A percentile compares a stretch with the other conserved stretches of the same genome.
Conservation (phyloP, 2,113 vertebrate genomes). For the Cololabis saira region DNA sequence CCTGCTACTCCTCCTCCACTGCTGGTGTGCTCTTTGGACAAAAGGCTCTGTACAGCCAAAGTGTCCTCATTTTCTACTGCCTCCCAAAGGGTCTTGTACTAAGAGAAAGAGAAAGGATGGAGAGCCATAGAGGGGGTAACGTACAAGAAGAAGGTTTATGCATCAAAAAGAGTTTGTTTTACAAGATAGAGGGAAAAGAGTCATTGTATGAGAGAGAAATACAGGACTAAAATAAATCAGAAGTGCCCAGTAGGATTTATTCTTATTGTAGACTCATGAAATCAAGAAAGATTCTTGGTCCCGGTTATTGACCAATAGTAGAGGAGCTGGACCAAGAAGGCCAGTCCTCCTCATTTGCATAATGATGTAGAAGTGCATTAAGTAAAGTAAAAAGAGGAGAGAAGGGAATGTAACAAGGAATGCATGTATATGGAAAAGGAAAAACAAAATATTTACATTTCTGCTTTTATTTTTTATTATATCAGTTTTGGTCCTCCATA, state of each 20-base stretch:
- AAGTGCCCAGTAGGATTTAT: constrained; percentile 17
- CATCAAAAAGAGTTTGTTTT: constrained; percentile 24
- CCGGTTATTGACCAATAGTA: too few relatives aligned
- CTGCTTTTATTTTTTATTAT: too few relatives aligned
- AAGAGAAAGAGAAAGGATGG: constrained; percentile 24
- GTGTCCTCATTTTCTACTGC: constrained; percentile 83
- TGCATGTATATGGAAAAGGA: too few relatives aligned
- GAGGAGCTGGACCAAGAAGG: too few relatives aligned
- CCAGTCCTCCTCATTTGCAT: too few relatives aligned
- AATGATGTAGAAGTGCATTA: too few relatives aligned
- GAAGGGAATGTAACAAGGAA: too few relatives aligned
- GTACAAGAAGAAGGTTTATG: not conserved
- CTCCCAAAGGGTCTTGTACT: constrained; percentile 81
- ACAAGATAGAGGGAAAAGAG: not conserved
- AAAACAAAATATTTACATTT: too few relatives aligned
- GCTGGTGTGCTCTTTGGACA: constrained; percentile 64
- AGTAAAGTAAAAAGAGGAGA: too few relatives aligned
- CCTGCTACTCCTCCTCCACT: constrained; percentile 46
- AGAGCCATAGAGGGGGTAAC: constrained; percentile 1
- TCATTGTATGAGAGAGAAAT: not conserved
- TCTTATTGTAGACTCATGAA: constrained; percentile 6
- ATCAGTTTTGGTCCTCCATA: too few relatives aligned
- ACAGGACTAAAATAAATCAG: constrained; percentile 42
- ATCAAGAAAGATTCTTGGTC: too few relatives aligned
- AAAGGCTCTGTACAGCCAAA: constrained; percentile 76